A percentile compares a stretch with the other conserved stretches of the same genome.
phyloP scores from a whole-genome alignment of 2,888 invertebrate species.

The Cylloceria caligata region DNA sequence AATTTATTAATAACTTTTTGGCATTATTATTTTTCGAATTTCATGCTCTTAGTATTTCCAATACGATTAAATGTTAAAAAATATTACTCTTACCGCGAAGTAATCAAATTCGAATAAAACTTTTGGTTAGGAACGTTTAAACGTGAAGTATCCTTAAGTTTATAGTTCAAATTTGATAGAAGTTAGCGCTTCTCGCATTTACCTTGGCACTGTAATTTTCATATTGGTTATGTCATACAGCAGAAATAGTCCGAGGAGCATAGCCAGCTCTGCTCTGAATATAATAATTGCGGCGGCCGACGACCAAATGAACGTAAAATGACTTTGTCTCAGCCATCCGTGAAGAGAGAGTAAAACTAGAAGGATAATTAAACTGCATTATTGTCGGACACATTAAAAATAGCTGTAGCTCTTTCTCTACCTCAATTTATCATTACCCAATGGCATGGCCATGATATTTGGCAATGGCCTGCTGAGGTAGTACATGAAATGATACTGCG shows the following conservation, averaged over 20 bases:
- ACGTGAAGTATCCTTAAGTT: neutral
- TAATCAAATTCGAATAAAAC: no score
- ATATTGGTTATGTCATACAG: slow-evolving; percentile 91
- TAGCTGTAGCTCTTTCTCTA: slow-evolving; percentile 45
- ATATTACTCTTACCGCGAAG: no score
- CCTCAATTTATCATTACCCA: slow-evolving; percentile 88
- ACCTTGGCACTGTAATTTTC: slow-evolving; percentile 90
- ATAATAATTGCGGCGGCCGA: slow-evolving; percentile 96
- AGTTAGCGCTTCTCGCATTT: slow-evolving; percentile 71
- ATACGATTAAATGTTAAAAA: no score
- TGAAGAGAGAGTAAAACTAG: slow-evolving; percentile 94
- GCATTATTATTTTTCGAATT: no score
- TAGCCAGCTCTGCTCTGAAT: slow-evolving; percentile 95
- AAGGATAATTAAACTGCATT: slow-evolving; percentile 78
- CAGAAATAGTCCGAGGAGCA: slow-evolving; percentile 94
- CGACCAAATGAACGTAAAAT: slow-evolving; percentile 91
- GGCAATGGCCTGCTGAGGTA: slow-evolving; percentile 97
- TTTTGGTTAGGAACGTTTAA: no score
- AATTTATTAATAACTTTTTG: no score
- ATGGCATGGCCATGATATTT: slow-evolving; percentile 96
- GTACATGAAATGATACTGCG: slow-evolving; percentile 99
- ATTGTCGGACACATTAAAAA: slow-evolving; percentile 15
- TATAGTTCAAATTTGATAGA: neutral
- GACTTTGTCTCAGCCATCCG: slow-evolving; percentile 93
- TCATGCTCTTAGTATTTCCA: no score